phyloP scores from a whole-genome alignment of 2,113 vertebrate genomes.

The Chamaetylas fuelleborni region DNA sequence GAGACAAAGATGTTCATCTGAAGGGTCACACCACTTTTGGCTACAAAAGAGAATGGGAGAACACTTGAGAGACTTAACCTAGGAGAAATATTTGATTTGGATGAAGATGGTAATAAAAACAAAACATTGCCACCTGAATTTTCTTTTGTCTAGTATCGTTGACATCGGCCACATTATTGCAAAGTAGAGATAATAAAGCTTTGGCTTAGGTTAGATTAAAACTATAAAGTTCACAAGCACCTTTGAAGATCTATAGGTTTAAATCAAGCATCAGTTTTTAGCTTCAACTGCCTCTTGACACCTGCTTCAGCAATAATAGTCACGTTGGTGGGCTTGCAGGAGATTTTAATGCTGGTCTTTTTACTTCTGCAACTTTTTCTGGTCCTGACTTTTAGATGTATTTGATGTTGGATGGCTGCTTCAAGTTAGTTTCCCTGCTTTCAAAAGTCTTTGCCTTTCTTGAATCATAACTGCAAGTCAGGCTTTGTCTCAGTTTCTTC shows the following conservation, averaged over 20 bases:
- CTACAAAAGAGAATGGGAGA: not conserved
- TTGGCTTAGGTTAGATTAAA: not conserved
- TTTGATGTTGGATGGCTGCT: not conserved
- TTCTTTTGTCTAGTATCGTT: not conserved
- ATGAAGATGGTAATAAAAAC: not conserved
- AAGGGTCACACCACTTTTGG: not conserved
- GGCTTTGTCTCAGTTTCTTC: not conserved
- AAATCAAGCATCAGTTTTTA: not conserved
- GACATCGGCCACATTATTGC: not conserved
- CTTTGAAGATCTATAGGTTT: not conserved
- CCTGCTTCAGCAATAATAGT: not conserved
- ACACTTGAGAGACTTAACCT: not conserved
- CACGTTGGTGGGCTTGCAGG: rapidly evolving
- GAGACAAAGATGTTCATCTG: not conserved
- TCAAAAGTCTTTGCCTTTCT: not conserved
- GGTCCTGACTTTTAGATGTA: not conserved
- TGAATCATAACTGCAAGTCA: not conserved
- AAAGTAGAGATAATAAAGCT: not conserved
- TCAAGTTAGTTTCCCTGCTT: not conserved
- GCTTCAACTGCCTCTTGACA: not conserved
- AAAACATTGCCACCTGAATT: not conserved
- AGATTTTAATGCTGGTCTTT: not conserved
- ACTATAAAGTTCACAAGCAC: not conserved
- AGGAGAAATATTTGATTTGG: not conserved
- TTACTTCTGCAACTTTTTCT: not conserved